These are phyloP conservation scores for Pipra filicauda DNA, from an alignment of 2,113 vertebrate genomes.

Conservation along the genomic window DNA sequence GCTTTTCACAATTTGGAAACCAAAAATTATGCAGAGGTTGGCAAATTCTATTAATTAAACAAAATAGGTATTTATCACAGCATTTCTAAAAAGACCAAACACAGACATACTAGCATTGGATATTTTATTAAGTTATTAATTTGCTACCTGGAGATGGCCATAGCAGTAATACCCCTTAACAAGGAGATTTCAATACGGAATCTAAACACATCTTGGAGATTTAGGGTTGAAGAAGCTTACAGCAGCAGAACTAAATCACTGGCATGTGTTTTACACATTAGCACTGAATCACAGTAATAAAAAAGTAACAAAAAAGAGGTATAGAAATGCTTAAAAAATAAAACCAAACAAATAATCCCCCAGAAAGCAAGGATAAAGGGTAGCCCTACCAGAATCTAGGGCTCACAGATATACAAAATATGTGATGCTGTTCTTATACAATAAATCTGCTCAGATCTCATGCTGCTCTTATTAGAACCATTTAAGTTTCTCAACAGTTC, in stretches of 20 bases:
- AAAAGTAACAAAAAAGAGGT: background rate
- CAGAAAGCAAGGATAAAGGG: background rate
- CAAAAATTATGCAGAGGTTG: background rate
- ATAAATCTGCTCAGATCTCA: background rate
- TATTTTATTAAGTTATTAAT: background rate
- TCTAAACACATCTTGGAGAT: background rate
- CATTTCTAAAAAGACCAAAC: background rate
- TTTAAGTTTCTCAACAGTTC: background rate
- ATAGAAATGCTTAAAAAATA: background rate
- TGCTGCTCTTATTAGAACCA: background rate
- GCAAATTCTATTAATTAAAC: background rate
- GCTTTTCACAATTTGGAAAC: background rate
- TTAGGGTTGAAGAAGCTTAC: background rate
- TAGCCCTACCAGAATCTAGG: background rate
- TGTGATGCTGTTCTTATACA: background rate
- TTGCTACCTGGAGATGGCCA: background rate
- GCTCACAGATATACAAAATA: background rate
- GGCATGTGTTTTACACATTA: background rate
- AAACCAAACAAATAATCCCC: background rate
- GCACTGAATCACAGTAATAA: background rate
- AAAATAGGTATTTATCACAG: background rate
- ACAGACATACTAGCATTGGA: background rate
- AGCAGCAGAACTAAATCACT: background rate
- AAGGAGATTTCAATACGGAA: background rate
- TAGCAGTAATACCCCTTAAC: background rate